phyloP scores from a whole-genome alignment of 2,797 vertebrate genomes.

The Anguilla pacifica region DNA sequence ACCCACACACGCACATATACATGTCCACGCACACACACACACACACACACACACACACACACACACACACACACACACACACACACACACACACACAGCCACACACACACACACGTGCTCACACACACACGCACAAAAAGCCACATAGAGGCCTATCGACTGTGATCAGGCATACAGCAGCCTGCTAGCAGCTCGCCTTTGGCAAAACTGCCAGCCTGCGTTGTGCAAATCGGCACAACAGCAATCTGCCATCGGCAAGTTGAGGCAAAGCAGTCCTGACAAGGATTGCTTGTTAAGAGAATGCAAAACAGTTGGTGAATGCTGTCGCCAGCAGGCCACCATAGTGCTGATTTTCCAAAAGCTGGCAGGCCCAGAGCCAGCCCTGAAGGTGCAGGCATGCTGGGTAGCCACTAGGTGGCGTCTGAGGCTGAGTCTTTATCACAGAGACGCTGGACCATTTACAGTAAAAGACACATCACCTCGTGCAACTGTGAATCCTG shows the following conservation, averaged over 20 bases:
- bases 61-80: not conserved
- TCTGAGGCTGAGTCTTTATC: not conserved
- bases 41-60: not conserved
- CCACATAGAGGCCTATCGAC: not conserved
- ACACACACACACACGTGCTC: not conserved
- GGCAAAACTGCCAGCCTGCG: not conserved
- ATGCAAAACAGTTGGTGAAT: not conserved
- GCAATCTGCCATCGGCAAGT: not conserved
- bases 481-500: not conserved
- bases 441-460: not conserved
- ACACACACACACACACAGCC: not conserved
- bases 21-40: not conserved
- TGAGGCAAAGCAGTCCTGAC: not conserved
- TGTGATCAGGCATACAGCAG: not conserved
- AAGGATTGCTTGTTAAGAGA: not conserved
- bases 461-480: not conserved
- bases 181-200: not conserved
- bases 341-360: not conserved
- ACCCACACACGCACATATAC: not conserved
- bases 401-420: not conserved
- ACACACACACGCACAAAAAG: not conserved
- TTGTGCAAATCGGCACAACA: not conserved
- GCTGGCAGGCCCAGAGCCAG: not conserved
- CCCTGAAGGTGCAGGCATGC: not conserved
- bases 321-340: not conserved